A percentile compares a stretch with the other conserved stretches of the same genome.
Evolutionary conservation across 1,140 invertebrate genomes (phyloP).

Genomic region (Anastatus disparis): DNA sequence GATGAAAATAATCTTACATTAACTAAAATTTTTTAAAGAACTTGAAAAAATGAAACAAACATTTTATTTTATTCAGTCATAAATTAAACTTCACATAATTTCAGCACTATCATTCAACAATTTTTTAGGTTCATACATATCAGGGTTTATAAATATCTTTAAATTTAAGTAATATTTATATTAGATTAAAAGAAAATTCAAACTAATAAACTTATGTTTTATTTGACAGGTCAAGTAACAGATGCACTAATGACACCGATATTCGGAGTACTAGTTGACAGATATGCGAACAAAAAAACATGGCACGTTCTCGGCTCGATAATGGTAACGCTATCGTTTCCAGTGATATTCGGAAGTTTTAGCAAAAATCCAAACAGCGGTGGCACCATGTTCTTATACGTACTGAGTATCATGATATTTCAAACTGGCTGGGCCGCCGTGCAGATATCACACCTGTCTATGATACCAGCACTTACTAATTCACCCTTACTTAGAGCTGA

Average conservation of each 20-base stretch:
- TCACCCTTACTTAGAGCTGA: slow-evolving; percentile 76
- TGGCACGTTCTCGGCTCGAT: slow-evolving; percentile 88
- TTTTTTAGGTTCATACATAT: too few relatives aligned
- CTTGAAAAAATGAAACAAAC: too few relatives aligned
- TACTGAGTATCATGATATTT: slow-evolving; percentile 82
- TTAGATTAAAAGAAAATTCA: slow-evolving; percentile 21
- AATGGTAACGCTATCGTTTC: slow-evolving; percentile 76
- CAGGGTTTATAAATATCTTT: too few relatives aligned
- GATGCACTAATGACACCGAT: slow-evolving; percentile 89
- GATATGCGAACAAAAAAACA: slow-evolving; percentile 77
- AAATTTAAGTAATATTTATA: not conserved
- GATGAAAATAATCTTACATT: too few relatives aligned
- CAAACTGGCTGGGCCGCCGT: slow-evolving; percentile 92
- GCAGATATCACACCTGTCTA: slow-evolving; percentile 90
- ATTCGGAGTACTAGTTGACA: slow-evolving; percentile 86
- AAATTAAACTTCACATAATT: too few relatives aligned
- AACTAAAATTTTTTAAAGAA: too few relatives aligned
- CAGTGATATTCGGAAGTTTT: slow-evolving; percentile 82
- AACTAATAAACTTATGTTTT: not conserved
- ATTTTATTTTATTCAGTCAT: too few relatives aligned
- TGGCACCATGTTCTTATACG: slow-evolving; percentile 69
- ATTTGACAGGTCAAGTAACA: slow-evolving; percentile 77
- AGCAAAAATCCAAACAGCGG: slow-evolving; percentile 62
- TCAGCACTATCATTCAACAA: too few relatives aligned
- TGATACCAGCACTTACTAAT: slow-evolving; percentile 83